Base-by-base conservation (phyloP, 2,888 invertebrate species). In the Willowsia nigromaculata region DNA sequence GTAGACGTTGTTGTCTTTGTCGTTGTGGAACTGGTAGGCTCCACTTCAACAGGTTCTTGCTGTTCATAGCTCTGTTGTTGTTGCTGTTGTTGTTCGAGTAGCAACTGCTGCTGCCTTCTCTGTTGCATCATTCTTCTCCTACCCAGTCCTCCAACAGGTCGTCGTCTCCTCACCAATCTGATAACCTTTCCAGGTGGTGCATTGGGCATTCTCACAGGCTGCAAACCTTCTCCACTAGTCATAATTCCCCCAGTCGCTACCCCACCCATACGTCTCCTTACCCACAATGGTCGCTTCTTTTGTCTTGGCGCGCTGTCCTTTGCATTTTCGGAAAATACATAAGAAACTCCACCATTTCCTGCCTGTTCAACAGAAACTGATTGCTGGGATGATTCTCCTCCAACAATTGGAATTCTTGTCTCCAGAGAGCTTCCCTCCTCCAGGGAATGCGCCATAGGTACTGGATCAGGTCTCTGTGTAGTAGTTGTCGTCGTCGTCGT, bases 161-260 rank as follows among this genome's bases (percentile, higher is more conserved):
- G 81, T 62, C 88, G 78, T 47, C 92, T 85, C 25, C 92, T 89
- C 27, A 92, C 91, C 11, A 92, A 56, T 33, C 91, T 90, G 9
- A 92, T 91, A 3, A 92, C 89, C 83, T 92, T 91, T 6, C 91
- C 88, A 22, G 62, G 53, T 4, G 88, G 71, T 7, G 84, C 88
- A n/a, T 27, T 85, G 0, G 90, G 87, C 11, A 74, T 18, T 15
- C 88, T 33, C 18, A 88, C 50, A 7, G 74, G 11, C 68, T 90
- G 80, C 15, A 84, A 37, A 22, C 50, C 88, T 50, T 85, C 90
- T 7, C 78, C 62, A 62, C 90, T 90, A 22, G 71, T 82, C 4
- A 47, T 53, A 25, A 50, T 65, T 5, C 83, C 65, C 11, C 71
- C 76, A 18, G 40, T 47, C 7, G n/a, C 62, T 0, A 76, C 90